These are phyloP conservation scores for Fabriciana adippe DNA, from an alignment of 2,888 invertebrate species.

Conservation along the genomic window DNA sequence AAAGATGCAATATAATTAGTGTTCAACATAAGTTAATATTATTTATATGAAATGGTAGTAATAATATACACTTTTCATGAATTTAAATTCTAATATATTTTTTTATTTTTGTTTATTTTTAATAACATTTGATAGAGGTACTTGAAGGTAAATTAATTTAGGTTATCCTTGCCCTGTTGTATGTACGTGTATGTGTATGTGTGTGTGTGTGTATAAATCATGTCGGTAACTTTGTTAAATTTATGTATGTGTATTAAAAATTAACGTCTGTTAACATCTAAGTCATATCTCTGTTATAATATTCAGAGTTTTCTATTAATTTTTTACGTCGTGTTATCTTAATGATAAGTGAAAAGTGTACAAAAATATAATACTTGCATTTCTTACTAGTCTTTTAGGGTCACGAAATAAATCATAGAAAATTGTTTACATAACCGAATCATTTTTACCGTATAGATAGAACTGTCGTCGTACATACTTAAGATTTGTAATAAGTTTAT, in stretches of 20 bases:
- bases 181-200: conserved; percentile 14
- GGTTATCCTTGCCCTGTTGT: conserved; percentile 20
- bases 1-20: no score
- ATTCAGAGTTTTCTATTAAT: conserved; percentile 63
- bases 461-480: conserved; percentile 45
- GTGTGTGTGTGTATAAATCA: conserved; percentile 28
- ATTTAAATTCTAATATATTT: no score
- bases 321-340: conserved; percentile 79
- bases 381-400: conserved; percentile 80
- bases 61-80: no score
- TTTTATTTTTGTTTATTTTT: no score
- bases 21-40: no score
- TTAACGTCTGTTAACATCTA: conserved; percentile 65
- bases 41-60: no score
- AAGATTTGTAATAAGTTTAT: conserved; percentile 71
- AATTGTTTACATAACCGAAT: conserved; percentile 52
- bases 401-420: conserved; percentile 64
- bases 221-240: conserved; percentile 36
- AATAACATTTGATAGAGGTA: no score
- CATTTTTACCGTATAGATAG: conserved; percentile 43
- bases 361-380: conserved; percentile 77
- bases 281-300: conserved; percentile 77
- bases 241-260: conserved; percentile 28
- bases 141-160: not conserved
- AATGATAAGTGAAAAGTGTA: conserved; percentile 78